Percentiles rank a stretch among this genome's conserved stretches.
These are phyloP conservation scores for Leptinotarsa tumamoca DNA, from an alignment of 2,888 invertebrate species.

Conservation along the genomic window DNA sequence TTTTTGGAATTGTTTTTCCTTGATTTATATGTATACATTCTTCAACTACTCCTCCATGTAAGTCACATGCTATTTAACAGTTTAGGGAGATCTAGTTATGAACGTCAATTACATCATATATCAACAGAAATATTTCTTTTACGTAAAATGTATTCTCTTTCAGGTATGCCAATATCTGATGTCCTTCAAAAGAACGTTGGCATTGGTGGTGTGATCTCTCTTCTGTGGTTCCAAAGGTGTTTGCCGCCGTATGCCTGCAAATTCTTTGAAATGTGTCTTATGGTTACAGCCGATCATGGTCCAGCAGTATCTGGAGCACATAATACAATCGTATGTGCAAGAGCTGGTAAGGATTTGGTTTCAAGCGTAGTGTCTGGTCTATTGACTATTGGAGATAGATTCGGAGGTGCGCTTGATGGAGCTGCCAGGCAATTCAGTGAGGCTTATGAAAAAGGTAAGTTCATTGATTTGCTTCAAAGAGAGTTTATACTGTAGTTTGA, in stretches of 20 bases:
- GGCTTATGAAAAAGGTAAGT: constrained; percentile 87
- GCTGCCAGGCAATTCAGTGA: constrained; percentile 97
- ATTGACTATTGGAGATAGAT: constrained; percentile 97
- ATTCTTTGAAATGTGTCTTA: constrained; percentile 98
- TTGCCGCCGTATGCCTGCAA: constrained; percentile 94
- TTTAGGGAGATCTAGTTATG: no score
- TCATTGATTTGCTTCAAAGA: not conserved
- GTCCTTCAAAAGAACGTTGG: constrained; percentile 95
- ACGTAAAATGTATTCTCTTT: not conserved
- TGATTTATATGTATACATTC: no score
- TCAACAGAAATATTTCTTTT: no score
- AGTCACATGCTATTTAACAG: no score
- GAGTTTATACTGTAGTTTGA: constrained; percentile 18
- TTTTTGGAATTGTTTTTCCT: no score
- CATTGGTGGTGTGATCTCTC: constrained; percentile 95
- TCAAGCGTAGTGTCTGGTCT: constrained; percentile 96
- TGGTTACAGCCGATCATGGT: constrained; percentile 99
- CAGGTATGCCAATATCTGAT: constrained; percentile 83
- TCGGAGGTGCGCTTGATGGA: constrained; percentile 98
- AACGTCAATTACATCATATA: no score
- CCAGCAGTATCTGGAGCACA: constrained; percentile 97
- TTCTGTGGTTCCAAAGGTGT: constrained; percentile 98
- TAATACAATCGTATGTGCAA: constrained; percentile 97
- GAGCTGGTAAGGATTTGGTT: constrained; percentile 98
- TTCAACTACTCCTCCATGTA: no score